A percentile compares a stretch with the other conserved stretches of the same genome.
These are phyloP conservation scores for Saturnia pavonia DNA, from an alignment of 2,888 invertebrate genomes.

Conservation along the genomic window DNA sequence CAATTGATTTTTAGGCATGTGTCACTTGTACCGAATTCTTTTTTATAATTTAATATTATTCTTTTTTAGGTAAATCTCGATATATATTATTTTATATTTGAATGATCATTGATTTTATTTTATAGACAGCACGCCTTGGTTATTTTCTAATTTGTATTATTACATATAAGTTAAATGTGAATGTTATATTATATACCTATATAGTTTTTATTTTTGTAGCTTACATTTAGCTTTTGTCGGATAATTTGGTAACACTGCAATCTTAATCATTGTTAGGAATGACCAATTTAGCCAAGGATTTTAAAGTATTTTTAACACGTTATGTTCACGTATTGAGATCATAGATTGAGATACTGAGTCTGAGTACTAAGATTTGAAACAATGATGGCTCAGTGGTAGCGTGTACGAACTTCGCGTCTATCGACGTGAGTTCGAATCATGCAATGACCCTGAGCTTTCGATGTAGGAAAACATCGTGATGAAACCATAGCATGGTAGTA, in stretches of 20 bases:
- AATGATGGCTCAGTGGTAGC: no score
- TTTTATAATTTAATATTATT: background rate
- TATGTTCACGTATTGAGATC: background rate
- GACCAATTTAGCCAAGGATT: background rate
- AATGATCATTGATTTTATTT: background rate
- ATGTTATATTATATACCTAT: background rate
- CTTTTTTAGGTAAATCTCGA: background rate
- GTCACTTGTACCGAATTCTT: background rate
- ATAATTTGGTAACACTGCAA: background rate
- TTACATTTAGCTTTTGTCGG: background rate
- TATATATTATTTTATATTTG: background rate
- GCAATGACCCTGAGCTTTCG: no score
- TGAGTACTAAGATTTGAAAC: no score
- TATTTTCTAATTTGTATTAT: background rate
- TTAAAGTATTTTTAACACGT: background rate
- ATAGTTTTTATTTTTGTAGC: background rate
- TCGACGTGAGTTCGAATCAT: no score
- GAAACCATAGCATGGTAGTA: no score
- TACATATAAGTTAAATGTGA: background rate
- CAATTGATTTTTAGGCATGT: slow-evolving; percentile 57
- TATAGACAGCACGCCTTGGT: background rate
- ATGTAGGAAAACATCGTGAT: no score
- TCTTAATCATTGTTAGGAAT: background rate
- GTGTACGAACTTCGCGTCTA: no score
- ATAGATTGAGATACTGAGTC: no score